Conservation (phyloP, 2,113 vertebrate genomes). For the Clarias magur region DNA sequence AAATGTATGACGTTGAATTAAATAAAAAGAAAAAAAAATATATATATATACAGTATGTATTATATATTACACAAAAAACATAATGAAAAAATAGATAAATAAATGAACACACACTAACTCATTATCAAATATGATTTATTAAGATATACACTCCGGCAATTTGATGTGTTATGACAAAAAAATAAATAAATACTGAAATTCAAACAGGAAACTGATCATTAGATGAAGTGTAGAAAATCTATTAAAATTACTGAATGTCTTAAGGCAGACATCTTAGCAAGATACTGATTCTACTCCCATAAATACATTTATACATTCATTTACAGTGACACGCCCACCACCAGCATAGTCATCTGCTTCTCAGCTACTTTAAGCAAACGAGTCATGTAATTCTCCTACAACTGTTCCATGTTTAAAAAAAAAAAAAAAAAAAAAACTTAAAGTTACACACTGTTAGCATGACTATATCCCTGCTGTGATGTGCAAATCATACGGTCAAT, state of each 20-base stretch:
- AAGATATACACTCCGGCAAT: neutral
- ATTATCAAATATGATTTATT: neutral
- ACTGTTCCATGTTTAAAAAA: neutral
- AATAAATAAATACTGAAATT: neutral
- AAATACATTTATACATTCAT: neutral
- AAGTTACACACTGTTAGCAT: too few species aligned
- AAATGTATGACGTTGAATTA: neutral
- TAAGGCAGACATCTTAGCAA: neutral
- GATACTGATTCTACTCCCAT: neutral
- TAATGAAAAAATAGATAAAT: neutral
- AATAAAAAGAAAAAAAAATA: too few species aligned
- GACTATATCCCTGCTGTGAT: neutral
- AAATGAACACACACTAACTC: neutral
- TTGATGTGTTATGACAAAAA: neutral
- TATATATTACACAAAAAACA: neutral
- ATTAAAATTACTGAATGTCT: neutral
- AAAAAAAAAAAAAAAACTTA: too few species aligned
- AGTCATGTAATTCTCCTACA: neutral
- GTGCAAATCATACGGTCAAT: neutral
- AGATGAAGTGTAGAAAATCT: neutral
- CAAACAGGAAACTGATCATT: neutral
- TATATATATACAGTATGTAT: too few species aligned
- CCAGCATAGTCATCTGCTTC: neutral
- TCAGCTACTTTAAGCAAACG: neutral
- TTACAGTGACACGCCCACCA: neutral